phyloP scores from a whole-genome alignment of 1,140 invertebrate species.

The Platorchestia sp. region DNA sequence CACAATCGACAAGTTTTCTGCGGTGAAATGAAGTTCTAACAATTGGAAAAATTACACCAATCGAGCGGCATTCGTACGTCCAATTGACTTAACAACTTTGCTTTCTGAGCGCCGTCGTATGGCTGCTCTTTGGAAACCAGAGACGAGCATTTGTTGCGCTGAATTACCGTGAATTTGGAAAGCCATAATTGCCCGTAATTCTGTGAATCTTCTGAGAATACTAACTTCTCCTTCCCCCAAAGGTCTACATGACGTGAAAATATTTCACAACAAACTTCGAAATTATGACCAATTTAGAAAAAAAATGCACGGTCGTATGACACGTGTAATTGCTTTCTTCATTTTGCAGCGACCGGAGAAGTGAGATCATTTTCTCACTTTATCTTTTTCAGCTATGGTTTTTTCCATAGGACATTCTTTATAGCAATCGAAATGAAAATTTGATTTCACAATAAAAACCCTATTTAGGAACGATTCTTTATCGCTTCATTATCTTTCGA shows the following conservation, averaged over 20 bases:
- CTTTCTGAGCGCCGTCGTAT: background rate
- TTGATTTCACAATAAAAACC: too few species aligned
- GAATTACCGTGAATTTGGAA: background rate
- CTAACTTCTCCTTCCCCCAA: background rate
- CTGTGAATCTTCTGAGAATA: background rate
- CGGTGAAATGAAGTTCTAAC: background rate
- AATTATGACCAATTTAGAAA: background rate
- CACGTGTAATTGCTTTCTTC: background rate
- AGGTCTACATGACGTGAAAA: background rate
- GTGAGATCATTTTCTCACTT: too few species aligned
- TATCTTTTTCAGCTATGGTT: too few species aligned
- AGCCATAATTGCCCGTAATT: background rate
- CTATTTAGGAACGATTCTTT: too few species aligned
- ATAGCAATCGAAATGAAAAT: too few species aligned
- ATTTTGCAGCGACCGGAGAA: background rate
- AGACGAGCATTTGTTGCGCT: background rate
- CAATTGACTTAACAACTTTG: background rate
- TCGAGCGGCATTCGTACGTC: background rate
- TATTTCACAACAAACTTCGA: background rate
- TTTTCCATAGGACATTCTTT: too few species aligned
- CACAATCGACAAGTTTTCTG: conserved; percentile 17
- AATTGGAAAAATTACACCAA: conserved; percentile 35
- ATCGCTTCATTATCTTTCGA: too few species aligned
- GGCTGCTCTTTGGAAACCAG: background rate
- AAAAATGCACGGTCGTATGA: background rate